phyloP scores from a whole-genome alignment of 2,888 invertebrate species.

The Drosophila longiperda region DNA sequence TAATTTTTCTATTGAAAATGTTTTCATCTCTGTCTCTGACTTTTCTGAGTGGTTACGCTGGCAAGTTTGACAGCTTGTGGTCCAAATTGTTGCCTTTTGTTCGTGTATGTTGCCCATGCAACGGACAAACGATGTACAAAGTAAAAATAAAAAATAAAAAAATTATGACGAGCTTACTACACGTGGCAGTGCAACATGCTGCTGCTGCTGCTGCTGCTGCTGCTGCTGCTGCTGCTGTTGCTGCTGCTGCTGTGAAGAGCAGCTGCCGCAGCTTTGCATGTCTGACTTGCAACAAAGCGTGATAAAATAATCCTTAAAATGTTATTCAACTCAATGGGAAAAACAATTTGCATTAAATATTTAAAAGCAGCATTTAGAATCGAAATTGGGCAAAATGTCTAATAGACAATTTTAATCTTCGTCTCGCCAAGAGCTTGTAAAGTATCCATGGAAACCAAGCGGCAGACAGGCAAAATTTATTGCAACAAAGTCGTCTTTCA shows the following conservation, averaged over 20 bases:
- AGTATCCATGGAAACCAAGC: neutral
- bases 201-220: slow-evolving; percentile 1
- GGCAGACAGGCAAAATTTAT: neutral
- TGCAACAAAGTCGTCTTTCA: neutral
- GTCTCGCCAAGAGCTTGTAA: neutral
- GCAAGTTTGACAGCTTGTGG: slow-evolving; percentile 5
- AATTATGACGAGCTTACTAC: neutral
- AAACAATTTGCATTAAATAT: slow-evolving; percentile 46
- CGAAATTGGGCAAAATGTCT: neutral
- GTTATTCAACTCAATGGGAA: slow-evolving; percentile 28
- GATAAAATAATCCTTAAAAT: slow-evolving; percentile 29
- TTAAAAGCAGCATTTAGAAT: slow-evolving; percentile 43
- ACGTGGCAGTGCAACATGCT: slow-evolving; percentile 1
- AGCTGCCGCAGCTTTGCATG: slow-evolving; percentile 10
- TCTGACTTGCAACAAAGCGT: slow-evolving; percentile 29
- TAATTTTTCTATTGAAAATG: neutral
- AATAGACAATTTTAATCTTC: slow-evolving; percentile 1
- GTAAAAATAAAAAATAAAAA: neutral
- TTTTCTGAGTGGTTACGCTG: neutral
- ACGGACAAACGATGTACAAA: slow-evolving; percentile 15
- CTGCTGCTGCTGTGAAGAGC: slow-evolving; percentile 1
- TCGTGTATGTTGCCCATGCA: neutral
- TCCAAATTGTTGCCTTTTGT: neutral
- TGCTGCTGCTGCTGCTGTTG: too few species aligned
- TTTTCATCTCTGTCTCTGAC: neutral